Evolutionary conservation across 1,140 invertebrate genomes (phyloP), one percentile per base, ranked within the genome.

Genomic region (Micrasema minimum): DNA sequence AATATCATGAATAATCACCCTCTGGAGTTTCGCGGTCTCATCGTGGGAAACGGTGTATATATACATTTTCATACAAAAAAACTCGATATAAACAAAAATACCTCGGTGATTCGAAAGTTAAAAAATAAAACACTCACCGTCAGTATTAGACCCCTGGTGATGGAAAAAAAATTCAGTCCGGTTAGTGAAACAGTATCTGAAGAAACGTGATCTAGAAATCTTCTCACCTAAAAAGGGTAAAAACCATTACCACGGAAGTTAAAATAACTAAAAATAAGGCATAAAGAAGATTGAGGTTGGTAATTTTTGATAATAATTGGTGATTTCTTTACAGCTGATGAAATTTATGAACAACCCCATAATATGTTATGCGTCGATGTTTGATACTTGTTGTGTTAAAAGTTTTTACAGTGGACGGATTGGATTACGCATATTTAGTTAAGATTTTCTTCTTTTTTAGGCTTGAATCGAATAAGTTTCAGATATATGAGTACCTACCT

Each of bases 81-180:
- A n/a, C n/a, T n/a, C n/a, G n/a, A n/a, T n/a, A n/a, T n/a, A n/a
- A n/a, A n/a, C n/a, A n/a, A n/a, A n/a, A n/a, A n/a, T n/a, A n/a
- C n/a, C n/a, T n/a, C n/a, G n/a, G n/a, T n/a, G n/a, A n/a, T n/a
- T n/a, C n/a, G n/a, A n/a, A n/a, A n/a, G n/a, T n/a, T n/a, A n/a
- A n/a, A n/a, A n/a, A n/a, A n/a, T 5, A 22, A 12, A 53, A 20
- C 50, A 81, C 80, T 79, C 80, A 90, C 89, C 69, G 87, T 86
- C 35, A 90, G 80, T 76, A 90, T 83, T 38, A 90, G 83, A 50
- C 85, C 86, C 61, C 88, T 82, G 9, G 87, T 90, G 0, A 90
- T 83, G 0, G 84, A 83, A 77, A 90, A 90, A 74, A 90, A 90
- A 71, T 87, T 85, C 71, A 87, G 80, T 57, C 89, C 89, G 0